Conservation (phyloP, 2,888 invertebrate species). For the Meliscaeva auricollis region DNA sequence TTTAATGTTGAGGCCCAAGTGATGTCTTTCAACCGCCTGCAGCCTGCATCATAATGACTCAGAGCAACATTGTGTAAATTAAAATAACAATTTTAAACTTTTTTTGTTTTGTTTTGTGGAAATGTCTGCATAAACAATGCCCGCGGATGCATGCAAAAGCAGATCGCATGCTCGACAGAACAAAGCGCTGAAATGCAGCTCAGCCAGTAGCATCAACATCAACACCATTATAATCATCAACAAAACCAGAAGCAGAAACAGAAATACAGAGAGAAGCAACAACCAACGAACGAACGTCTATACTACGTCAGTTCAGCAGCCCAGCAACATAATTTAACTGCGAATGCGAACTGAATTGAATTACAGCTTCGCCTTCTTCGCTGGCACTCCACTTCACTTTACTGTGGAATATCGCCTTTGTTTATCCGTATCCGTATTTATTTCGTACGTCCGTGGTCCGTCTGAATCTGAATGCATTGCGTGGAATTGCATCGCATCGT, state of each 20-base stretch:
- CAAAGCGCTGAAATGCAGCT: conserved; percentile 71
- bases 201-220: conserved; percentile 61
- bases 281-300: conserved; percentile 13
- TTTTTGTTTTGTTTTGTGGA: conserved; percentile 39
- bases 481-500: conserved; percentile 61
- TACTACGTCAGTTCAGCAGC: conserved; percentile 50
- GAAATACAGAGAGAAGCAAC: conserved; percentile 21
- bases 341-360: conserved; percentile 71
- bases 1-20: conserved; percentile 35
- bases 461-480: conserved; percentile 61
- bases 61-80: conserved; percentile 70
- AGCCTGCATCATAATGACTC: conserved; percentile 60
- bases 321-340: conserved; percentile 69
- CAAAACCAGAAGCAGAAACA: conserved; percentile 61
- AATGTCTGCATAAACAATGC: conserved; percentile 72
- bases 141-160: conserved; percentile 72
- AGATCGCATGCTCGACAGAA: conserved; percentile 75
- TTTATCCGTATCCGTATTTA: conserved; percentile 16
- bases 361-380: conserved; percentile 43
- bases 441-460: conserved; percentile 43
- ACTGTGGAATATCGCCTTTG: background rate
- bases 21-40: conserved; percentile 49
- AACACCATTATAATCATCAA: conserved; percentile 58
- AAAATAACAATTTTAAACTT: conserved; percentile 55
- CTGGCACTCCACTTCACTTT: background rate